A percentile compares a stretch with the other conserved stretches of the same genome.
These are phyloP conservation scores for Leucoraja erinaceus DNA, from an alignment of 2,113 vertebrate species.

Conservation along the genomic window DNA sequence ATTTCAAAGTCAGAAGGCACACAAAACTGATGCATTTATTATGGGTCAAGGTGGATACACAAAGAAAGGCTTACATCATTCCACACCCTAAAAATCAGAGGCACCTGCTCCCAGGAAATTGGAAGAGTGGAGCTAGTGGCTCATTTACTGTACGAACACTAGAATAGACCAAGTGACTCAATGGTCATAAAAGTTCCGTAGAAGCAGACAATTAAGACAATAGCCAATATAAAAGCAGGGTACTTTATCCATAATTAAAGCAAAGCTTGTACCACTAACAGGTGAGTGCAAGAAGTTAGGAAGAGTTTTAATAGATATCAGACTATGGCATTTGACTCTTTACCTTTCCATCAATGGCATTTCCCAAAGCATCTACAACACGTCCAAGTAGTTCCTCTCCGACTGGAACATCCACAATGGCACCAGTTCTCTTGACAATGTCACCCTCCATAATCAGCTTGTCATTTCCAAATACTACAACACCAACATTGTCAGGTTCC, in stretches of 20 bases:
- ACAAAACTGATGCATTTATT: neutral
- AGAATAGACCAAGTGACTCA: neutral
- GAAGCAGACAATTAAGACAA: no score
- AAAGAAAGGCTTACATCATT: neutral
- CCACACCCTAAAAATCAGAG: no score
- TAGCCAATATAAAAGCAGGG: neutral
- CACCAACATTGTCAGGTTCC: conserved; percentile 97
- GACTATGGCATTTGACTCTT: neutral
- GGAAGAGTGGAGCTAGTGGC: neutral
- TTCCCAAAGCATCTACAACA: conserved; percentile 92
- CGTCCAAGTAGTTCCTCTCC: conserved; percentile 87
- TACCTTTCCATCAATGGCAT: conserved; percentile 94
- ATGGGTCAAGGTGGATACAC: no score
- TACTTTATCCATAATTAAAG: neutral
- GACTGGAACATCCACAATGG: conserved; percentile 95
- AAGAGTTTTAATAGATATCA: neutral
- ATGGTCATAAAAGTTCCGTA: neutral
- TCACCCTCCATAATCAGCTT: conserved; percentile 97
- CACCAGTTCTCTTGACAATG: conserved; percentile 92
- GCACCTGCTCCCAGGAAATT: neutral
- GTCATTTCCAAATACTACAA: conserved; percentile 98
- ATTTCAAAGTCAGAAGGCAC: neutral
- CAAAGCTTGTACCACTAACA: no score
- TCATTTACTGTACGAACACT: neutral
- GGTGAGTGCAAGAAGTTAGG: neutral